Base-by-base conservation (phyloP, 2,113 vertebrate genomes). In the Aphyosemion australe region DNA sequence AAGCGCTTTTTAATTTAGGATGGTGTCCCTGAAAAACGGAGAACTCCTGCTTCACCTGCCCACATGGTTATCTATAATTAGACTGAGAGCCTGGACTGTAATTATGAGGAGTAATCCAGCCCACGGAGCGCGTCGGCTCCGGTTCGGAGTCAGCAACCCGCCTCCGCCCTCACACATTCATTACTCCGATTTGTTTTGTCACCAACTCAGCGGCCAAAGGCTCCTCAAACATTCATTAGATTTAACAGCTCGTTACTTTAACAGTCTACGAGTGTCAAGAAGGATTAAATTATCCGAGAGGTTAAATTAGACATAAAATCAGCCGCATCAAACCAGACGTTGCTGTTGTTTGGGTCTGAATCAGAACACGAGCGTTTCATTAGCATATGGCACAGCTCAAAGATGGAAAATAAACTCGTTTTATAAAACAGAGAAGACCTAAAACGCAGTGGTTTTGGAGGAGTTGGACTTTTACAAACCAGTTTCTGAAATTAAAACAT, bases 11-110 rank as follows among this genome's bases (percentile, higher is more conserved):
- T 16, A 12, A 26, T 66, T n/a, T 10, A n/a, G 46, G 11, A 41
- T 9, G 42, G 1, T 45, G 31, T 48, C 5, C 2, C 7, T 31
- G 58, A 51, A 39, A n/a, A 47, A 42, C 3, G 8, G 37, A 37
- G 50, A 65, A 68, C 42, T 53, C 42, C 52, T 21, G 61, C 50
- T 65, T 52, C 26, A 47, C 52, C 55, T 70, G 19, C 59, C 56
- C 45, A 55, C 55, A 11, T 13, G 32, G 42, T 52, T 31, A 60
- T 63, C 83, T 73, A 37, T 20, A 58, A 71, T 79, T 68, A 64
- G 26, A 32, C 45, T 8, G 55, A 64, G 46, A 18, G 58, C 14
- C 54, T 55, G 57, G 34, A n/a, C 61, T 16, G 18, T 13, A 49
- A 64, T 32, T 0, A 37, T 14, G 50, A 3, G 14, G 42, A 32